Conservation (phyloP, 2,888 invertebrate genomes). For the Creontiades dilutus region DNA sequence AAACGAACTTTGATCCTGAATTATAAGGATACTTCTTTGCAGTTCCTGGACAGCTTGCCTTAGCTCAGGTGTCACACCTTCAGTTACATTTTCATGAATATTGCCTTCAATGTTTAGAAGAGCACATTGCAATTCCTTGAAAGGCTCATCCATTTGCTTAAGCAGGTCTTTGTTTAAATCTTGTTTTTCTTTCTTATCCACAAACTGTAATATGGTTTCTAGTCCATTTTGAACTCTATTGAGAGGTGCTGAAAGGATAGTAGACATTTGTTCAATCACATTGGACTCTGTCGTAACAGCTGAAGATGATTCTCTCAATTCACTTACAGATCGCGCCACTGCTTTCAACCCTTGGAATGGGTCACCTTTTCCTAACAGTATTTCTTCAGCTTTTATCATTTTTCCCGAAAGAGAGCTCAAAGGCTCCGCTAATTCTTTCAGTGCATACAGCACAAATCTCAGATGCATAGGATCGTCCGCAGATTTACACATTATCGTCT, state of each 20-base stretch:
- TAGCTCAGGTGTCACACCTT: constrained; percentile 73
- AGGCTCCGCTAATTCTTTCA: constrained; percentile 78
- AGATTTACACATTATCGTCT: constrained; percentile 76
- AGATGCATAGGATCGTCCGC: constrained; percentile 75
- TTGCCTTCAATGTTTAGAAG: constrained; percentile 75
- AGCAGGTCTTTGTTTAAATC: constrained; percentile 75
- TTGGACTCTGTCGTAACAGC: constrained; percentile 70
- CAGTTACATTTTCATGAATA: constrained; percentile 70
- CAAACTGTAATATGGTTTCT: constrained; percentile 72
- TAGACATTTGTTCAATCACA: constrained; percentile 69
- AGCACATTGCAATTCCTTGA: constrained; percentile 75
- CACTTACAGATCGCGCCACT: constrained; percentile 75
- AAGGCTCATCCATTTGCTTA: constrained; percentile 75
- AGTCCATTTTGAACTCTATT: constrained; percentile 74
- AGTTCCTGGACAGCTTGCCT: constrained; percentile 76
- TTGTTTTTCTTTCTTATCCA: constrained; percentile 74
- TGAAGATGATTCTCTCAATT: constrained; percentile 73
- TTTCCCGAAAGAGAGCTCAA: constrained; percentile 75
- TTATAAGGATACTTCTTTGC: constrained; percentile 76
- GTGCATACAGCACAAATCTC: constrained; percentile 76
- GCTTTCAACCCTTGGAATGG: constrained; percentile 75
- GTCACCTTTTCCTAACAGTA: constrained; percentile 74
- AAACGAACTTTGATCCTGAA: constrained; percentile 76
- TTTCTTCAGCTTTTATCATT: constrained; percentile 75
- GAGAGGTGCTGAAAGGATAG: constrained; percentile 74